Conservation (phyloP, 2,113 vertebrate genomes). For the Trogon surrucura region DNA sequence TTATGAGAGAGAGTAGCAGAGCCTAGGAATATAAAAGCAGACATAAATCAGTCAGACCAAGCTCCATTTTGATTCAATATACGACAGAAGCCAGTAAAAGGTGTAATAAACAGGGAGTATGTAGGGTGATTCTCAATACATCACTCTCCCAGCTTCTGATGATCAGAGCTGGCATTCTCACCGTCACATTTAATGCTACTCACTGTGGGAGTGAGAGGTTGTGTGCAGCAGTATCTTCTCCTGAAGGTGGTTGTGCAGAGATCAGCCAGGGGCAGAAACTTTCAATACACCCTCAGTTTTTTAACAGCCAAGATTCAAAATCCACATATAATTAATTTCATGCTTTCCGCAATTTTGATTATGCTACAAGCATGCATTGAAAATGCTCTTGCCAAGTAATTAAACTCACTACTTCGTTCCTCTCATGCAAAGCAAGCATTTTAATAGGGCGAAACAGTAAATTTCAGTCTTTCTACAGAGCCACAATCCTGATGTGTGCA, state of each 20-base stretch:
- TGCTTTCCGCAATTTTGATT: background rate
- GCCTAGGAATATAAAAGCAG: background rate
- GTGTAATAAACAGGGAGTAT: background rate
- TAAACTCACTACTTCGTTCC: background rate
- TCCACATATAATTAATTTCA: background rate
- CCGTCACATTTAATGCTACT: background rate
- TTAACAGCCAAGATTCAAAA: constrained; percentile 5
- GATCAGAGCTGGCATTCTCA: background rate
- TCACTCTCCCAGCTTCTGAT: background rate
- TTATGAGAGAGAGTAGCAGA: background rate
- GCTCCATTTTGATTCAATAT: background rate
- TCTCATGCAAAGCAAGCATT: background rate
- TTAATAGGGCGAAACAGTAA: background rate
- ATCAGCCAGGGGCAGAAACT: background rate
- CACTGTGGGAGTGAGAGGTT: background rate
- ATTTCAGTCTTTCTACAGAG: background rate
- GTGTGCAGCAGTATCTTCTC: background rate
- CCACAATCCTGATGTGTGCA: background rate
- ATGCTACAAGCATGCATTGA: background rate
- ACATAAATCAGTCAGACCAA: background rate
- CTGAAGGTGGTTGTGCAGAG: background rate
- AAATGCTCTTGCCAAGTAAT: background rate
- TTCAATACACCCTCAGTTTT: background rate
- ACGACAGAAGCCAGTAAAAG: background rate
- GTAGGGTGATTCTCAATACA: background rate